Percentiles rank a stretch among this genome's conserved stretches.
Evolutionary conservation across 2,113 vertebrate species (phyloP).

Genomic region (Oenanthe melanoleuca): DNA sequence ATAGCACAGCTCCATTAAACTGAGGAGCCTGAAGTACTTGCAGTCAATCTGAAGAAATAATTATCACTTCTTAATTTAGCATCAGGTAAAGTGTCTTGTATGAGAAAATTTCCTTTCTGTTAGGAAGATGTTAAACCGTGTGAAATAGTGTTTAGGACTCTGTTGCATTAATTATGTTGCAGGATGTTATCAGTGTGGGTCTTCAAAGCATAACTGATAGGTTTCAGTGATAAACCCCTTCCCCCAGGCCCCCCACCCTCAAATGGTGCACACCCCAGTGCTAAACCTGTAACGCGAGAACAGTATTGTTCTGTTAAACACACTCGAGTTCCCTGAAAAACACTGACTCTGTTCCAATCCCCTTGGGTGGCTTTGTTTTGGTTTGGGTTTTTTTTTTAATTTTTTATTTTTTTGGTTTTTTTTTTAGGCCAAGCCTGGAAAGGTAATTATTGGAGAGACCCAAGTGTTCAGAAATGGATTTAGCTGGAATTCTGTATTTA

Average conservation of each 20-base stretch:
- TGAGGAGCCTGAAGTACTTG: background rate
- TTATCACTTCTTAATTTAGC: background rate
- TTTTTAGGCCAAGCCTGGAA: background rate
- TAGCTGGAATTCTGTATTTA: background rate
- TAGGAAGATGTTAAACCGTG: background rate
- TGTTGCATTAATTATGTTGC: background rate
- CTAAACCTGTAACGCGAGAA: background rate
- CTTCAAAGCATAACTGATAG: background rate
- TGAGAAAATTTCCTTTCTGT: background rate
- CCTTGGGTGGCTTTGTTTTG: background rate
- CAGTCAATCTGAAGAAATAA: background rate
- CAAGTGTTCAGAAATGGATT: background rate
- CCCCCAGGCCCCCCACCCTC: background rate
- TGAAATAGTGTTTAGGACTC: background rate
- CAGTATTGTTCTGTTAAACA: background rate
- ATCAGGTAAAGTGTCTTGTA: background rate
- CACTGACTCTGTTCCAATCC: background rate
- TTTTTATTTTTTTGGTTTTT: background rate
- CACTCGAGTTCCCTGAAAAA: background rate
- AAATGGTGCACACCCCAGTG: background rate
- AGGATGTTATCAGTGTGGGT: background rate
- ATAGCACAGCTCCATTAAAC: background rate
- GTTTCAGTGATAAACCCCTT: background rate
- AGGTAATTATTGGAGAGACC: background rate
- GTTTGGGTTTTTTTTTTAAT: background rate